Evolutionary conservation across 37 sponge, comb jelly and placozoan genomes (phyloP).

Genomic region (Theonella swinhoei): DNA sequence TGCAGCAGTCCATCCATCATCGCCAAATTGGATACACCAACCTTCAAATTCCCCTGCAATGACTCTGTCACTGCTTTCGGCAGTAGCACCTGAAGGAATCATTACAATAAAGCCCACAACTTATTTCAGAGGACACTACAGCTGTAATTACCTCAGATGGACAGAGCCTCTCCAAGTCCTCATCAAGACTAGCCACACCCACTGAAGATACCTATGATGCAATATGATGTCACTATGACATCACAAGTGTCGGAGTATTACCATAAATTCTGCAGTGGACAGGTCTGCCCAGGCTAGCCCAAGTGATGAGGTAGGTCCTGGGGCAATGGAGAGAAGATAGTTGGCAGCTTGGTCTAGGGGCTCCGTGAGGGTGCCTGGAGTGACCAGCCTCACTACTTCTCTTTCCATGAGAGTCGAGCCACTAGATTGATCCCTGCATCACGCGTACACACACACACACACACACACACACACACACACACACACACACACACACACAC

Average conservation of each 20-base stretch:
- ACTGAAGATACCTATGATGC: conserved; percentile 19
- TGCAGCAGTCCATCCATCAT: conserved; percentile 25
- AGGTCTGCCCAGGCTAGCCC: conserved; percentile 89
- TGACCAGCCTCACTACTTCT: conserved; percentile 74
- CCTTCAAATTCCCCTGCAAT: neutral
- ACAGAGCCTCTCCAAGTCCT: conserved; percentile 77
- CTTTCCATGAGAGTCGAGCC: conserved; percentile 37
- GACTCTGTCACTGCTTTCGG: conserved; percentile 5
- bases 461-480: no score
- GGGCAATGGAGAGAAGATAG: conserved; percentile 70
- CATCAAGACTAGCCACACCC: conserved; percentile 39
- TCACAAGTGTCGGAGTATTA: neutral
- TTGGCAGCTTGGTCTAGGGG: conserved; percentile 71
- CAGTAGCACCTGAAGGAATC: conserved; percentile 56
- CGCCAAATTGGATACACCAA: neutral
- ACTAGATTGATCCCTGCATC: neutral
- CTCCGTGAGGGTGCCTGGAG: conserved; percentile 86
- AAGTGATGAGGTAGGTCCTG: conserved; percentile 53
- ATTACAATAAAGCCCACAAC: no score
- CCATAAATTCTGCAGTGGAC: conserved; percentile 80
- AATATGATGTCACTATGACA: neutral
- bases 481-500: no score
- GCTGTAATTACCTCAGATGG: conserved; percentile 78
- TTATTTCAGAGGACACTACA: no score
- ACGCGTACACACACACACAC: neutral